Evolutionary conservation across 2,797 vertebrate species (phyloP).

Genomic region (Hemibagrus guttatus): DNA sequence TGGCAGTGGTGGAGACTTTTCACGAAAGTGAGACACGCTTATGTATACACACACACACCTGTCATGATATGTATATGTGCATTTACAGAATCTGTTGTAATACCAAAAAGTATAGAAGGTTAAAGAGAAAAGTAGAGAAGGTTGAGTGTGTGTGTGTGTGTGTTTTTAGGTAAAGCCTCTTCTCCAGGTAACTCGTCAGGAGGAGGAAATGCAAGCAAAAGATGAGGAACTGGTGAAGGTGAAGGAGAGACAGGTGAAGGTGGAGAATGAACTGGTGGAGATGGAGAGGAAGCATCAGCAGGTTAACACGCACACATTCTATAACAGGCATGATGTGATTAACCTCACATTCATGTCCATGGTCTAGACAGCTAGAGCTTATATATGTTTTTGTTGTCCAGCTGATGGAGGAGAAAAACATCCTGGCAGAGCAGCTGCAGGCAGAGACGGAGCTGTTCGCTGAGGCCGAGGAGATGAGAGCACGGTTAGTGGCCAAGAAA

Average conservation of each 20-base stretch:
- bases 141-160: constrained; percentile 16
- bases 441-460: constrained; percentile 96
- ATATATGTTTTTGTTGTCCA: constrained; percentile 54
- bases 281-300: constrained; percentile 97
- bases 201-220: constrained; percentile 95
- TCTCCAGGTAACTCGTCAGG: constrained; percentile 95
- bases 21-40: constrained; percentile 82
- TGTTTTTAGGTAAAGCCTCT: constrained; percentile 89
- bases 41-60: neutral
- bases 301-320: constrained; percentile 66
- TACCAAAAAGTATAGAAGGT: too few relatives aligned
- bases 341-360: neutral
- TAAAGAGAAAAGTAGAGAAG: too few relatives aligned
- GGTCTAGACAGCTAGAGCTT: neutral
- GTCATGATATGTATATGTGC: neutral
- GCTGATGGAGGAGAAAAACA: constrained; percentile 95
- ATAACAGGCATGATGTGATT: neutral
- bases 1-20: constrained; percentile 99
- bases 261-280: constrained; percentile 91
- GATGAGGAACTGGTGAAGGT: constrained; percentile 95
- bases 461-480: constrained; percentile 96
- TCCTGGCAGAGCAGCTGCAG: constrained; percentile 93
- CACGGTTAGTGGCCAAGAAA: constrained; percentile 91
- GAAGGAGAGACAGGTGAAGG: constrained; percentile 93
- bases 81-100: neutral